Base-by-base conservation (phyloP, 2,797 vertebrate species). In the Masticophis lateralis region DNA sequence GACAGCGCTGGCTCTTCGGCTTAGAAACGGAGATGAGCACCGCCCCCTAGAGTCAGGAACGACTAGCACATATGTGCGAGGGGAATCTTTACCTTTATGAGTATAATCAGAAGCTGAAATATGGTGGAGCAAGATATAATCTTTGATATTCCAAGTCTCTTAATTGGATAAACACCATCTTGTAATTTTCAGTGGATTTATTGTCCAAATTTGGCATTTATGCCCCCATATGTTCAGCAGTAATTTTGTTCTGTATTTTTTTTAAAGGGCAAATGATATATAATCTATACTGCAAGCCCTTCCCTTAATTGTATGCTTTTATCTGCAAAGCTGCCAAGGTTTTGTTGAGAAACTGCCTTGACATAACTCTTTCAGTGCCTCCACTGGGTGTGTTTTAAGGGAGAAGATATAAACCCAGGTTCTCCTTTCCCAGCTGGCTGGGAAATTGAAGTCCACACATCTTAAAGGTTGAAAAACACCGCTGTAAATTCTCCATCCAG, bases 281-380 rank as follows among this genome's bases (percentile, higher is more conserved):
- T 53, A 10, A 90, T 91, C 59, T 90, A 0, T 86, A 87, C 61
- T 92, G n/a, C 87, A 93, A 89, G 43, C 93, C 47, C 74, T 91
- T 79, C 27, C 63, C 66, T 56, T 93, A 93, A 94, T 27, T 89
- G 37, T 22, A 89, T 37, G 83, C 94, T n/a, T 94, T 96, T 86
- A 87, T 61, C 88, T 86, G 53, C 87, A 69, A 91, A n/a, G 43
- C 25, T 88, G n/a, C n/a, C 56, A 66, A 74, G 93, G 60, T 57
- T 91, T 47, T 92, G 90, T 86, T 86, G 83, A 55, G 94, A 86
- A 13, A 94, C 94, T 92, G 93, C 94, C 89, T 94, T 86, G 79
- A 63, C 0, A 2, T 25, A 59, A 27, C 56, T 92, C 91, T 93
- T 60, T 92, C 57, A 92, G 83, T 79, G 37, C 43, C 83, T 93